These are phyloP conservation scores for Fragum sueziense DNA, from an alignment of 2,888 invertebrate species.

Conservation along the genomic window DNA sequence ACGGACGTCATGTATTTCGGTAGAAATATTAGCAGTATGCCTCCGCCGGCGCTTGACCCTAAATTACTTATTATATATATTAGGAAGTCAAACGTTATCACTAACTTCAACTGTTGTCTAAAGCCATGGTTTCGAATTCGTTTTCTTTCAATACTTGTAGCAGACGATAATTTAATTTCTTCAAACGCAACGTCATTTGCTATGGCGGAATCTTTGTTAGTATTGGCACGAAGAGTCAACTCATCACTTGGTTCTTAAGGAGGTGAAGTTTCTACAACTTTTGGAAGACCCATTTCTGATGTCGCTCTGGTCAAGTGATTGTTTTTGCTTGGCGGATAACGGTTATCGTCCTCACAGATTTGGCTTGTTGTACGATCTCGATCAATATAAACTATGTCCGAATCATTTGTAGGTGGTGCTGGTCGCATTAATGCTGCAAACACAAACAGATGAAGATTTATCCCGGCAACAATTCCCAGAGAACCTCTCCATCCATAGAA, in stretches of 20 bases:
- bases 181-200: not conserved
- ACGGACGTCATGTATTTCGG: slow-evolving; percentile 66
- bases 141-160: too few relatives aligned
- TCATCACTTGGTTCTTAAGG: too few relatives aligned
- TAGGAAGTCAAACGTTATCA: slow-evolving; percentile 63
- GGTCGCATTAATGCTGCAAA: slow-evolving; percentile 65
- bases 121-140: not conserved
- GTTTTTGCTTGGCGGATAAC: too few relatives aligned
- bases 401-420: not conserved
- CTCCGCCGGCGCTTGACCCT: slow-evolving; percentile 69
- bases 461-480: slow-evolving; percentile 66
- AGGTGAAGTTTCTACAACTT: too few relatives aligned
- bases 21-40: slow-evolving; percentile 65
- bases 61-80: slow-evolving; percentile 73
- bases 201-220: too few relatives aligned
- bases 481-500: slow-evolving; percentile 73
- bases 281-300: not conserved
- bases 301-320: not conserved
- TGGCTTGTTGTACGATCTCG: not conserved
- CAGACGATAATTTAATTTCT: slow-evolving; percentile 6
- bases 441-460: slow-evolving; percentile 67
- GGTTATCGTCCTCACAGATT: too few relatives aligned
- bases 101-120: slow-evolving; percentile 27
- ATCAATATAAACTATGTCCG: too few relatives aligned
- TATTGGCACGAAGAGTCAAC: too few relatives aligned